Base-by-base conservation (phyloP, 2,113 vertebrate species). In the Sigmodon hispidus region DNA sequence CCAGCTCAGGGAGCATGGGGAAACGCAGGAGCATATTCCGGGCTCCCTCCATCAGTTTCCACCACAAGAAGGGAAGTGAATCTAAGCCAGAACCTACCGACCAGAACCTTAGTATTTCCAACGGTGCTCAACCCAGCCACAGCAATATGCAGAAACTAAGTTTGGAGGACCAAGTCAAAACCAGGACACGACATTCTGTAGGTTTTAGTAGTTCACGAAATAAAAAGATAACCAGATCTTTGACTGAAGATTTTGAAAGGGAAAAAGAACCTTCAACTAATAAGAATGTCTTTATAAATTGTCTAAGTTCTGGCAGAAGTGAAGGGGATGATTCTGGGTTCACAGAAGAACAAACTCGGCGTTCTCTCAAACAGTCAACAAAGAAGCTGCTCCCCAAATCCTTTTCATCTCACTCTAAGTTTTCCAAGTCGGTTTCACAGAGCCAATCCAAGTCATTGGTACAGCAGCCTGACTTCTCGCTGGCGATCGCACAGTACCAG, bases 241-340 rank as follows among this genome's bases (percentile, higher is more conserved):
- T 99, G 98, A 99, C 99, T 0, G 99, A 99, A 0, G 99, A 99
- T 97, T 99, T 99, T 90, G 99, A 99, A 73, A 99, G 99, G 96
- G 98, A 98, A 52, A 99, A 98, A 93, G 99, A 98, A 26, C 63
- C 97, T 5, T 98, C 99, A 0, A 94, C 98, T 97, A 99, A 99
- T 97, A 99, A 99, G 85, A 99, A 99, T 29, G 99, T 99, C 73
- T 99, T 99, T 73, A 99, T 99, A 94, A 99, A 99, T 96, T 99
- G 99, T 96, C 99, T 99, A 95, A 99, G 99, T 98, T 99, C 99
- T 6, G 99, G 99, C 65, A 99, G 98, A 90, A 99, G 99, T 15
- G 99, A 99, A 84, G 98, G 99, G 0, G 99, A 99, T 7, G 99
- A 99, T 97, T 99, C 99, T 0, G 99, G 99, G 45, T 99, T 99